Percentiles rank a stretch among this genome's conserved stretches.
Evolutionary conservation across 2,797 vertebrate species (phyloP).

Genomic region (Leucoraja ocellata): DNA sequence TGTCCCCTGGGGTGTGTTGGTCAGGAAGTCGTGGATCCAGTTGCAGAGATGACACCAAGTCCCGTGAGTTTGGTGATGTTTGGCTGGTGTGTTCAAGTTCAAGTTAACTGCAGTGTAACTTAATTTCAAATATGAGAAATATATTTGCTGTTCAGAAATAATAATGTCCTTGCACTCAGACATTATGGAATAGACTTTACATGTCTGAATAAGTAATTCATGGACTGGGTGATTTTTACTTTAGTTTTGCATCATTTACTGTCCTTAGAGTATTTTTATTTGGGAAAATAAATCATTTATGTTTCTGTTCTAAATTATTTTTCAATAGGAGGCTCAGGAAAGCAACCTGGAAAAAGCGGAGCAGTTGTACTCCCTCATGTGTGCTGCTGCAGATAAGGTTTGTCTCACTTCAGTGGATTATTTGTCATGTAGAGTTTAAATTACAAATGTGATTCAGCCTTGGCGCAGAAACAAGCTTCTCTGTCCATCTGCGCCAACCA

Average conservation of each 20-base stretch:
- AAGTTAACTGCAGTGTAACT: neutral
- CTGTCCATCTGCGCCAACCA: too few relatives aligned
- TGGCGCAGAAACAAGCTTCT: neutral
- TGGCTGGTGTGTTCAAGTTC: neutral
- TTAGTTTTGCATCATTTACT: neutral
- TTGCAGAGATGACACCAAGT: too few relatives aligned
- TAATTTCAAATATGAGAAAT: neutral
- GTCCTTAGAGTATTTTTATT: neutral
- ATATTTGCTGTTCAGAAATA: neutral
- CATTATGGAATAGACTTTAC: neutral
- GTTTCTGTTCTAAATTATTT: neutral
- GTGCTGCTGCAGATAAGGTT: slow-evolving; percentile 74
- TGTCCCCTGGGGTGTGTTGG: too few relatives aligned
- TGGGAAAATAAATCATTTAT: neutral
- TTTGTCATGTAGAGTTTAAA: slow-evolving; percentile 7
- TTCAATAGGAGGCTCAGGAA: slow-evolving; percentile 64
- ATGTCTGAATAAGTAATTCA: neutral
- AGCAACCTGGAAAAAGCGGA: slow-evolving; percentile 74
- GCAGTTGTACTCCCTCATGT: slow-evolving; percentile 66
- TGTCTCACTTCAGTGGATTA: slow-evolving; percentile 40
- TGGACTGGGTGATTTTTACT: neutral
- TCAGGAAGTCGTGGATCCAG: too few relatives aligned
- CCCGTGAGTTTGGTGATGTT: too few relatives aligned
- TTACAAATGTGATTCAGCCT: neutral
- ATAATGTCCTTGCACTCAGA: neutral